phyloP scores from a whole-genome alignment of 2,888 invertebrate species.

The Mythimna vitellina region DNA sequence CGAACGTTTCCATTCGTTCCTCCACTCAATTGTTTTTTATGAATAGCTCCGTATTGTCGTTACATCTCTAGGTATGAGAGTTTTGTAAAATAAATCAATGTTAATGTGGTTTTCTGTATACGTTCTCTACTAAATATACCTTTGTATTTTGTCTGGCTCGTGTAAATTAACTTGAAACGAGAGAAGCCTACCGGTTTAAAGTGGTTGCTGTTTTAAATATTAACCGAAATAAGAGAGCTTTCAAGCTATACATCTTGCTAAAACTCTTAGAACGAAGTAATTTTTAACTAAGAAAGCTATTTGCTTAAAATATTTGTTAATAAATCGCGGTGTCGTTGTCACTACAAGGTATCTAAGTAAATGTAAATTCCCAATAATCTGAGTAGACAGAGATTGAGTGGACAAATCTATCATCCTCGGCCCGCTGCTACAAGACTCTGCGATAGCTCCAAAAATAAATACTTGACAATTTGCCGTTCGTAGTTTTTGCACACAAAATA shows the following conservation, averaged over 20 bases:
- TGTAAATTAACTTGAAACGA: conserved; percentile 34
- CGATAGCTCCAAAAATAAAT: conserved; percentile 68
- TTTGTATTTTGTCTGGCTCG: conserved; percentile 29
- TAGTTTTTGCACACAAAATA: conserved; percentile 28
- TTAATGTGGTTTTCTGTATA: conserved; percentile 53
- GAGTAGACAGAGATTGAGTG: conserved; percentile 81
- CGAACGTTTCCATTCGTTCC: conserved; percentile 59
- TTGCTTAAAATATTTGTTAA: conserved; percentile 45
- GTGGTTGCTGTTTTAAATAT: conserved; percentile 38
- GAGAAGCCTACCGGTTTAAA: conserved; percentile 25
- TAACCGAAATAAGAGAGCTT: conserved; percentile 28
- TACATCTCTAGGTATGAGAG: conserved; percentile 51
- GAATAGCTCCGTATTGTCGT: conserved; percentile 58
- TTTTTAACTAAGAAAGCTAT: conserved; percentile 26
- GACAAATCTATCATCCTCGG: conserved; percentile 78
- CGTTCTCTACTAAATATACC: conserved; percentile 23
- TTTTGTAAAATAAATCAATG: conserved; percentile 62
- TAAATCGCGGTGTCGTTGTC: conserved; percentile 56
- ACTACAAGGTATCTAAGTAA: conserved; percentile 56
- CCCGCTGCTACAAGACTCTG: conserved; percentile 64
- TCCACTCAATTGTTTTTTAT: conserved; percentile 60
- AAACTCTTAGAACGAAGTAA: conserved; percentile 2
- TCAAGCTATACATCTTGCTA: conserved; percentile 18
- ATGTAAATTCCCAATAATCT: conserved; percentile 80
- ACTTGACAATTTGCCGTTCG: conserved; percentile 58